Evolutionary conservation across 1,140 invertebrate genomes (phyloP), one percentile per base, ranked within the genome.

Genomic region (Periplaneta americana): DNA sequence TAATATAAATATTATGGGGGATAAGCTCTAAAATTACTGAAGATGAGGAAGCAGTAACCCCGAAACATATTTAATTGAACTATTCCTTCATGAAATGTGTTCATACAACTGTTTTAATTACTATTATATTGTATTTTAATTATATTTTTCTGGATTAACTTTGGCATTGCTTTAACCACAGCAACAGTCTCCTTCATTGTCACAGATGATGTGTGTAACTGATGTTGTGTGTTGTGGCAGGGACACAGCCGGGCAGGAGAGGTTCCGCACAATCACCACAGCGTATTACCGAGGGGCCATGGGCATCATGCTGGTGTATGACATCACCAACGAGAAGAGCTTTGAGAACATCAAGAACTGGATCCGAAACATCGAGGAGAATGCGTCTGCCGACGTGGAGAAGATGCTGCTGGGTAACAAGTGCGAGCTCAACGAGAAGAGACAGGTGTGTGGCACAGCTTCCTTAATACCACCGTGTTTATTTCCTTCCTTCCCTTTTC

Each of bases 281-380:
- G 98, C 98, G 4, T 99, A 99, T 88, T 99, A 99, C 91, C 92
- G 98, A 85, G 98, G 98, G 36, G 98, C 98, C 34, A 99, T 99
- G 98, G 98, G 98, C 81, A 99, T 99, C 75, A 99, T 99, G 97
- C 91, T 99, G 83, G 98, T 99, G 15, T 99, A 99, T 89, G 98
- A 99, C 88, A 98, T 99, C 83, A 99, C 98, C 78, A 98, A 98
- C 90, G 96, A 97, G 86, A 99, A 98, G 90, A 98, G 96, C 85
- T 99, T 99, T 90, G 98, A 99, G 87, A 99, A 99, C 88, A 99
- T 99, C 84, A 96, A 98, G 84, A 99, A 99, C 87, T 99, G 98
- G 98, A 95, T 99, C 85, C 91, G 98, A 86, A 99, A 99, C 90
- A 99, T 99, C 87, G 98, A 99, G 88, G 98, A 99, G 90, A 96